These are phyloP conservation scores for Podabrus alpinus DNA, from an alignment of 2,888 invertebrate species.

Conservation along the genomic window DNA sequence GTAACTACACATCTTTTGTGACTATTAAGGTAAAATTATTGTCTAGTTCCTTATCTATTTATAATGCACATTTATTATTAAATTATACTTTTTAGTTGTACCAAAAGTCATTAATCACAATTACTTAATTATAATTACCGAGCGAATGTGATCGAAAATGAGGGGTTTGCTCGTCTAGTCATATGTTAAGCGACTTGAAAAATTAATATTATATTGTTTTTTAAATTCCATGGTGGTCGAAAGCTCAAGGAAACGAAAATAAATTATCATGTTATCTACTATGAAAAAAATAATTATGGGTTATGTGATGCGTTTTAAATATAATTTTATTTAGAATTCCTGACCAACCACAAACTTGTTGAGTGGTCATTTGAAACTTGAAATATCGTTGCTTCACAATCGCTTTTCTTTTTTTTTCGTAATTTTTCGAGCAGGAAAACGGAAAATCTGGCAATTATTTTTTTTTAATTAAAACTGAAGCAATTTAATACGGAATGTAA, in stretches of 20 bases:
- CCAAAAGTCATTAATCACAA: background rate
- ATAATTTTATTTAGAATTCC: background rate
- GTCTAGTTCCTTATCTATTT: background rate
- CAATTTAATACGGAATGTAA: conserved; percentile 8
- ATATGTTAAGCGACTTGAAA: background rate
- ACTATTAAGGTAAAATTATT: background rate
- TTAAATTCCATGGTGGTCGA: background rate
- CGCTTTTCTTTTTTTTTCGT: too few species aligned
- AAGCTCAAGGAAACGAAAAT: background rate
- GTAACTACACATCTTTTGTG: too few species aligned
- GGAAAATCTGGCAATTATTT: background rate
- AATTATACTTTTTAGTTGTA: background rate
- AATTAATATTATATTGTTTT: background rate
- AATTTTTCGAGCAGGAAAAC: too few species aligned
- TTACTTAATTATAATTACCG: background rate
- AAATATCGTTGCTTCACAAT: background rate
- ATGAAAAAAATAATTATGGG: background rate
- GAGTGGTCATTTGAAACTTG: background rate
- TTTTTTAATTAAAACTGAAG: conserved; percentile 2
- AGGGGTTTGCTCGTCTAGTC: background rate
- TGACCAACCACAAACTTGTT: background rate
- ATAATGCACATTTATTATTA: background rate
- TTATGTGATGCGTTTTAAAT: background rate
- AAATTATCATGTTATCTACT: background rate
- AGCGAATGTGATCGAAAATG: background rate